These are phyloP conservation scores for Cheilosia impressa DNA, from an alignment of 2,888 invertebrate species.

Conservation along the genomic window DNA sequence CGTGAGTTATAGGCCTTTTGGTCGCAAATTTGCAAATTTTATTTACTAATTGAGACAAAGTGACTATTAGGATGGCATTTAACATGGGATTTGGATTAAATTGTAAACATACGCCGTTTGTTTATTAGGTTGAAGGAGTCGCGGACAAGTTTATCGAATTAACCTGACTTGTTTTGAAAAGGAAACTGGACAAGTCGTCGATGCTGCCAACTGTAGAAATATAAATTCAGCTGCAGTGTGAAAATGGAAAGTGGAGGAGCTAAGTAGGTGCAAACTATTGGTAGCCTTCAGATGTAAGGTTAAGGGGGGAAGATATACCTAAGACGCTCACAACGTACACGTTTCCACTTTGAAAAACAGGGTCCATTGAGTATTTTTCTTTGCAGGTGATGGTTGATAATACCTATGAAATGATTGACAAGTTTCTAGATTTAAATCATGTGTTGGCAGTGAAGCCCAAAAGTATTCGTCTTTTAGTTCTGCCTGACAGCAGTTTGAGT, in stretches of 20 bases:
- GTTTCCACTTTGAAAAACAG: no score
- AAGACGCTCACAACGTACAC: no score
- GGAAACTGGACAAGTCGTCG: neutral
- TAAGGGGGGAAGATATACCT: no score
- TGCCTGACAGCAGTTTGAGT: no score
- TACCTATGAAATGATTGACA: no score
- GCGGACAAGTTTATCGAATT: constrained; percentile 14
- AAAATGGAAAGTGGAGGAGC: neutral
- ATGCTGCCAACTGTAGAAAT: neutral
- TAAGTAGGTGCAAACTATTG: no score
- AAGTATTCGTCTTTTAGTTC: no score
- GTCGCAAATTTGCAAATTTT: constrained; percentile 68
- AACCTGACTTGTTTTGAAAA: neutral
- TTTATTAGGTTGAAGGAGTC: constrained; percentile 33
- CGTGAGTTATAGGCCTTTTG: constrained; percentile 61
- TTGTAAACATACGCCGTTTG: constrained; percentile 59
- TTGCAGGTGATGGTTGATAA: no score
- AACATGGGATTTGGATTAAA: constrained; percentile 71
- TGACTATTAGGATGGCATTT: constrained; percentile 66
- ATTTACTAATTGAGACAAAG: constrained; percentile 75
- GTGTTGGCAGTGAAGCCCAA: no score
- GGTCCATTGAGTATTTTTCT: no score
- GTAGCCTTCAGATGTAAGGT: no score
- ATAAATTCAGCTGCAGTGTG: neutral
- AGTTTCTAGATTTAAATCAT: no score